Evolutionary conservation across 2,113 vertebrate species (phyloP).

Genomic region (Accipiter virgatus): DNA sequence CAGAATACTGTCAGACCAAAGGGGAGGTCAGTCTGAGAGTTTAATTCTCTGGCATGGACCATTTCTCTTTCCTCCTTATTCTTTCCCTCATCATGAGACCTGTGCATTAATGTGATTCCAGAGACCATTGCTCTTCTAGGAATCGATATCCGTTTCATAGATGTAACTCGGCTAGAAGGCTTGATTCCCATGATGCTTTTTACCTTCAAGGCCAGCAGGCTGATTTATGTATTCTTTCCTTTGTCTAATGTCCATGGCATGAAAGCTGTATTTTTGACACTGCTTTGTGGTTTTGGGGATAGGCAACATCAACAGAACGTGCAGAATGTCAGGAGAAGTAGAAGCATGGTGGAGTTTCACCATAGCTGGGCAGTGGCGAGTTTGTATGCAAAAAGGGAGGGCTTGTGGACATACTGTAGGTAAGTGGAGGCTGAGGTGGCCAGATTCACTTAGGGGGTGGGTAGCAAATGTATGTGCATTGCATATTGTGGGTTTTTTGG

Average conservation of each 20-base stretch:
- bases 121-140: neutral
- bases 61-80: neutral
- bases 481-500: neutral
- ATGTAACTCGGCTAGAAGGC: neutral
- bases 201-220: neutral
- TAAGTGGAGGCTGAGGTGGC: neutral
- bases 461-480: neutral
- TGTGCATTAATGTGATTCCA: neutral
- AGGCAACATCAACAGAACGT: neutral
- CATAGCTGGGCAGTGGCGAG: neutral
- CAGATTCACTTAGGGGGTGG: neutral
- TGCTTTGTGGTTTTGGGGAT: neutral
- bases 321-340: neutral
- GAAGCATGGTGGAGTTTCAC: neutral
- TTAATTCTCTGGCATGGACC: neutral
- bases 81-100: neutral
- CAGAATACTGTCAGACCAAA: neutral
- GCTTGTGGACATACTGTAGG: neutral
- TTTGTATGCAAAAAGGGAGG: neutral
- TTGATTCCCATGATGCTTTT: neutral
- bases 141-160: neutral
- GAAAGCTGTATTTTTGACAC: neutral
- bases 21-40: neutral
- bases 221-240: neutral
- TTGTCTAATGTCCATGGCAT: rapidly evolving